Percentiles rank a stretch among this genome's conserved stretches.
Evolutionary conservation across 2,113 vertebrate genomes (phyloP).

Genomic region (Gymnocephalus cernua): DNA sequence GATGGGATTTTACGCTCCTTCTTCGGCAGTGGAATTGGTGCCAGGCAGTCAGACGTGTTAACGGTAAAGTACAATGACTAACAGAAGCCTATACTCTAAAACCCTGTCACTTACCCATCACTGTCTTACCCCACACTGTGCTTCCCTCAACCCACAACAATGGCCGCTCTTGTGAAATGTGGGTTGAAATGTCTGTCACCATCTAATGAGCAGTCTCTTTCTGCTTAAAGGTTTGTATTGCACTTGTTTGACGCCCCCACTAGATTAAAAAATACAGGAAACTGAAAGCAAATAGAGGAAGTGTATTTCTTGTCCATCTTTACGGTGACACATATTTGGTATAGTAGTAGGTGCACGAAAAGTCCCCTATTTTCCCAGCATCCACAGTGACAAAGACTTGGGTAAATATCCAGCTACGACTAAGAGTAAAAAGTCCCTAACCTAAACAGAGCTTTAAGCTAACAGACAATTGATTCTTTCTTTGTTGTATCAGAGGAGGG

Average conservation of each 20-base stretch:
- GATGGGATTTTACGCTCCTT: constrained; percentile 59
- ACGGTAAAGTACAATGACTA: constrained; percentile 60
- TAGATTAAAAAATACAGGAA: constrained; percentile 12
- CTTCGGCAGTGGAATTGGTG: constrained; percentile 17
- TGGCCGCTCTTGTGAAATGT: constrained; percentile 57
- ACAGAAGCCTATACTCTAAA: constrained; percentile 41
- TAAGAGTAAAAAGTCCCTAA: constrained; percentile 49
- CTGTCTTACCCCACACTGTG: constrained; percentile 59
- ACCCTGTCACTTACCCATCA: constrained; percentile 42
- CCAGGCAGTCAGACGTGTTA: constrained; percentile 40
- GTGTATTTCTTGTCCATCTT: neutral
- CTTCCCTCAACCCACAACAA: constrained; percentile 37
- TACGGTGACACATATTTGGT: constrained; percentile 32
- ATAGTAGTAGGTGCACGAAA: neutral
- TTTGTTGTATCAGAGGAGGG: constrained; percentile 36
- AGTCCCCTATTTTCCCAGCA: constrained; percentile 44
- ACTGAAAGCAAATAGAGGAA: constrained; percentile 65
- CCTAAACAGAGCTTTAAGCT: constrained; percentile 23
- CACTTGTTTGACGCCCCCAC: neutral
- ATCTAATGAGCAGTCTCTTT: constrained; percentile 27
- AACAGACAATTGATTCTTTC: constrained; percentile 52
- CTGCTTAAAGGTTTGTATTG: constrained; percentile 16
- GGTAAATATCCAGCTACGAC: constrained; percentile 28
- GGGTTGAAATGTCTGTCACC: constrained; percentile 24
- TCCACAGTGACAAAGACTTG: constrained; percentile 16